Evolutionary conservation across 2,888 invertebrate genomes (phyloP), one percentile per base, ranked within the genome.

Genomic region (Anoncus sp.): DNA sequence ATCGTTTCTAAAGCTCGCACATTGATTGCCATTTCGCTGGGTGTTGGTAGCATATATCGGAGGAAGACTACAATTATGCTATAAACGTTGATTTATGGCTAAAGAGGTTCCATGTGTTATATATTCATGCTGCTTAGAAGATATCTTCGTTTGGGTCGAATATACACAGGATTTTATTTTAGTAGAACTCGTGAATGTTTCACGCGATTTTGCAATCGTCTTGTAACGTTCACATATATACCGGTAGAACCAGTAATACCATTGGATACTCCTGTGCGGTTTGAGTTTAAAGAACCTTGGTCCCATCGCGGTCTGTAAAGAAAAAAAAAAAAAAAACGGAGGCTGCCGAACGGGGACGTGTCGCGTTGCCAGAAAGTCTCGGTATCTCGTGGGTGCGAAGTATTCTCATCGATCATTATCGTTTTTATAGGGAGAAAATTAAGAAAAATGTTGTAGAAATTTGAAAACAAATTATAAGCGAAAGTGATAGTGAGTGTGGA

Each of bases 231-330:
- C 60, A 67, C n/a, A n/a, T n/a, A n/a, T n/a, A n/a, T 79, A 79
- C 75, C 78, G 78, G 78, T 79, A 72, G 63, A 75, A 79, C 78
- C 78, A 79, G 78, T 79, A 75, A 78, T 71, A 35, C 75, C 78
- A 72, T 75, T 63, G 57, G 67, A 72, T 72, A 63, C 53, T 45
- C 53, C 24, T 38, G 12, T 75, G 75, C 57, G 78, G 75, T 75
- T 66, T 66, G 55, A 62, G 57, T 63, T 72, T 66, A 49, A 49
- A 57, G 57, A 75, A 49, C 14, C 53, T 43, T 49, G 70, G 60
- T 55, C 43, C 49, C 18, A 18, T 35, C 31, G 49, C 47, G 24
- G 49, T 49, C 22, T 20, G 24, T 43, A 60, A 62, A 71, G 35
- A 53, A 38, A 53, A 71, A 45, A 53, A 38, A 53, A 27, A 62